A percentile compares a stretch with the other conserved stretches of the same genome.
Conservation (phyloP, 2,888 invertebrate species). For the Adelphocoris suturalis region DNA sequence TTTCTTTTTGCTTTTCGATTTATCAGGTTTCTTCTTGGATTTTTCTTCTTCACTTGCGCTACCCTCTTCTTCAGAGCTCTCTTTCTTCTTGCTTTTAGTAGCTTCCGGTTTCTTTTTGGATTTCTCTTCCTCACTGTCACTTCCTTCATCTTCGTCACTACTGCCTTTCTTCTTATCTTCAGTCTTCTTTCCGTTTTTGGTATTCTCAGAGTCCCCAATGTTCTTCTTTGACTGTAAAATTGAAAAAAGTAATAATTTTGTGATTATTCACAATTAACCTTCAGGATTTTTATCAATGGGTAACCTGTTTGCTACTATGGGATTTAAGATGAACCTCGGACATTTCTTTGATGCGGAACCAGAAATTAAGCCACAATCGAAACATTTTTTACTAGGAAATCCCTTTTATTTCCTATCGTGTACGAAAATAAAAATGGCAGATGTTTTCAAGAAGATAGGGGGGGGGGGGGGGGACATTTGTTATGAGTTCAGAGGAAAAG, state of each 20-base stretch:
- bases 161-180: conserved; percentile 67
- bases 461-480: too few relatives aligned
- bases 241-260: neutral
- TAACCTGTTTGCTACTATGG: too few relatives aligned
- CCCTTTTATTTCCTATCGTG: too few relatives aligned
- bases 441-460: too few relatives aligned
- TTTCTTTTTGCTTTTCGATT: conserved; percentile 76
- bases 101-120: conserved; percentile 69
- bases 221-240: conserved; percentile 60
- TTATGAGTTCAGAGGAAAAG: too few relatives aligned
- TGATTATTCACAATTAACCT: neutral
- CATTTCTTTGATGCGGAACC: too few relatives aligned
- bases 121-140: conserved; percentile 78
- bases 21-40: conserved; percentile 73
- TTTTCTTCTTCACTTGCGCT: conserved; percentile 77
- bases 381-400: too few relatives aligned
- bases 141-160: conserved; percentile 67
- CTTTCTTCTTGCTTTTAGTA: conserved; percentile 76
- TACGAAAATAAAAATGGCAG: too few relatives aligned
- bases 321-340: too few relatives aligned
- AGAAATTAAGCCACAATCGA: too few relatives aligned
- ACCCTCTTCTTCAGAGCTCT: conserved; percentile 61
- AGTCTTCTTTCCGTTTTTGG: conserved; percentile 64
- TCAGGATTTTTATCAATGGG: too few relatives aligned
- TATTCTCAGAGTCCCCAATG: conserved; percentile 62